phyloP scores from a whole-genome alignment of 2,888 invertebrate genomes.

The Leistus spinibarbis region DNA sequence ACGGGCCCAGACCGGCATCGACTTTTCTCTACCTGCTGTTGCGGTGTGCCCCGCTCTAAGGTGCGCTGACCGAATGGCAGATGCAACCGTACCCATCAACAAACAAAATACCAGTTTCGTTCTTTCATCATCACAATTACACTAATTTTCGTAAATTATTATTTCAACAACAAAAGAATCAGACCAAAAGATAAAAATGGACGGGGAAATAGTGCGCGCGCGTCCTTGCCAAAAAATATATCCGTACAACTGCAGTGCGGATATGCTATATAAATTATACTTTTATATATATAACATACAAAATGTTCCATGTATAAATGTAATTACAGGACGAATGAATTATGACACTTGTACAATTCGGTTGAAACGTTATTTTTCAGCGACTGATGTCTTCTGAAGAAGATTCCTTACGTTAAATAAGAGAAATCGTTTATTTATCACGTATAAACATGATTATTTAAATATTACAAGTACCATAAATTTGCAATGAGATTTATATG shows the following conservation, averaged over 20 bases:
- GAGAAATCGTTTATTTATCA: background rate
- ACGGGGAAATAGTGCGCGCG: background rate
- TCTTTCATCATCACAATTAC: conserved; percentile 36
- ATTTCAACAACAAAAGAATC: conserved; percentile 21
- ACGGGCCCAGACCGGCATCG: background rate
- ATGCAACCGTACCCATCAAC: conserved; percentile 12
- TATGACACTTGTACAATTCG: background rate
- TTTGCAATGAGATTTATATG: too few relatives aligned
- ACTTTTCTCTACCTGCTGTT: background rate
- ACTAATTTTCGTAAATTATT: conserved; percentile 33
- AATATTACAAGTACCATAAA: too few relatives aligned
- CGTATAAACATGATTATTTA: too few relatives aligned
- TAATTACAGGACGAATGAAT: background rate
- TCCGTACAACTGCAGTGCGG: conserved; percentile 8
- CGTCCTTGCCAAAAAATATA: conserved; percentile 1
- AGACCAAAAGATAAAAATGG: conserved; percentile 12
- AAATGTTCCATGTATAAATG: background rate
- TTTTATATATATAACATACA: background rate
- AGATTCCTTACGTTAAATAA: background rate
- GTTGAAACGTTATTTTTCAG: background rate
- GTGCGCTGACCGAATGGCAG: conserved; percentile 18
- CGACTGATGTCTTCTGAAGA: background rate
- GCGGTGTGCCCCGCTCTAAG: background rate
- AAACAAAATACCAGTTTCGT: conserved; percentile 28
- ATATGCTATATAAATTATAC: conserved; percentile 8